Conservation (phyloP, 2,888 invertebrate genomes). For the Hipparchia sbordonii region DNA sequence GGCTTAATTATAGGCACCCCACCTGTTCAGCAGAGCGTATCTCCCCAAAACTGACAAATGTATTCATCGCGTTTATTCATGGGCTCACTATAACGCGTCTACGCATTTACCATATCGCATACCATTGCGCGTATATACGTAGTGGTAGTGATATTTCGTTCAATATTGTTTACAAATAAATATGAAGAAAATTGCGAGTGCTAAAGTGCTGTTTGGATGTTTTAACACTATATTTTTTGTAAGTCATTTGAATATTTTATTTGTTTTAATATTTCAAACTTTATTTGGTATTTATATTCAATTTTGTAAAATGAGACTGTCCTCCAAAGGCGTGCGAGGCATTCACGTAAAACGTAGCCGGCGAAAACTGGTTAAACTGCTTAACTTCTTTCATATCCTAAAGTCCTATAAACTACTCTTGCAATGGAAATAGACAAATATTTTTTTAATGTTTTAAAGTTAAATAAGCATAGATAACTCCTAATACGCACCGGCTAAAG, state of each 20-base stretch:
- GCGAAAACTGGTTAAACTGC: too few relatives aligned
- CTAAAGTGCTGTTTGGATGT: conserved; percentile 85
- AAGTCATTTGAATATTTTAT: conserved; percentile 55
- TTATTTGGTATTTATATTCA: too few relatives aligned
- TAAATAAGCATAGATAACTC: too few relatives aligned
- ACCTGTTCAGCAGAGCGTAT: conserved; percentile 80
- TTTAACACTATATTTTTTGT: conserved; percentile 86
- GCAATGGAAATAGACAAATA: too few relatives aligned
- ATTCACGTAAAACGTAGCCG: too few relatives aligned
- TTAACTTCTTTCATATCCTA: too few relatives aligned
- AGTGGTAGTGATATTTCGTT: conserved; percentile 27
- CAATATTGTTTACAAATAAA: conserved; percentile 49
- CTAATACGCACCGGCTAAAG: too few relatives aligned
- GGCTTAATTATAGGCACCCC: conserved; percentile 83
- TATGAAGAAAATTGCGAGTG: conserved; percentile 76
- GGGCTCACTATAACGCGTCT: conserved; percentile 54
- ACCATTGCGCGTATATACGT: conserved; percentile 30
- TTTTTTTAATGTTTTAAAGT: too few relatives aligned
- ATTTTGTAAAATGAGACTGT: too few relatives aligned
- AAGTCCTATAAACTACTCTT: too few relatives aligned
- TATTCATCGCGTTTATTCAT: conserved; percentile 74
- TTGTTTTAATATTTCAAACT: too few relatives aligned
- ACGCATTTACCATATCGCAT: conserved; percentile 47
- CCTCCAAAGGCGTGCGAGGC: too few relatives aligned
- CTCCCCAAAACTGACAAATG: conserved; percentile 80